A percentile compares a stretch with the other conserved stretches of the same genome.
Evolutionary conservation across 1,140 invertebrate species (phyloP).

Genomic region (Aphaenogaster ashmeadi): DNA sequence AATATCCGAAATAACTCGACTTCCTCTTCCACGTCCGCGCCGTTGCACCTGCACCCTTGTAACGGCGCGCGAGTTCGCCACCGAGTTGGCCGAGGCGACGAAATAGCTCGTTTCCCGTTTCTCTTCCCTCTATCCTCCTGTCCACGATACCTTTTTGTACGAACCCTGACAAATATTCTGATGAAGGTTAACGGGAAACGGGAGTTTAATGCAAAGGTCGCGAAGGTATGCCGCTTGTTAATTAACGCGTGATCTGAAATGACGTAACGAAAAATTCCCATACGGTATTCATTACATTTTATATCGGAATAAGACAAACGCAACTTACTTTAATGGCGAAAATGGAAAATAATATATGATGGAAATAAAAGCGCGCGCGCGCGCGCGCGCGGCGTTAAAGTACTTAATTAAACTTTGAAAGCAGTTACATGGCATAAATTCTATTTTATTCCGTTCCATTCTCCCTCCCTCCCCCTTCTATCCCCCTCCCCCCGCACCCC

Average conservation of each 20-base stretch:
- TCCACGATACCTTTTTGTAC: background rate
- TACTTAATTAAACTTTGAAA: conserved; percentile 66
- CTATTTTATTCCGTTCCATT: conserved; percentile 68
- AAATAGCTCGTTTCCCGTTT: conserved; percentile 60
- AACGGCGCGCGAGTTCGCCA: conserved; percentile 35
- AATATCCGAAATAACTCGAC: conserved; percentile 85
- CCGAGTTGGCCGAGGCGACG: conserved; percentile 32
- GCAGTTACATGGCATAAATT: conserved; percentile 65
- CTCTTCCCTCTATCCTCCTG: conserved; percentile 56
- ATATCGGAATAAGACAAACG: conserved; percentile 49
- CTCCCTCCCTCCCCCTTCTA: conserved; percentile 60
- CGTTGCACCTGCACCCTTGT: conserved; percentile 45
- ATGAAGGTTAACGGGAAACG: background rate
- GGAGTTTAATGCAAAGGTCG: background rate
- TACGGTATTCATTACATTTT: conserved; percentile 28
- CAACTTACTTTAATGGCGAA: conserved; percentile 62
- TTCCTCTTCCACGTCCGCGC: conserved; percentile 75
- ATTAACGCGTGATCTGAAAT: background rate
- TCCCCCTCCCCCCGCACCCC: background rate
- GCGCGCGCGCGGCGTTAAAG: conserved; percentile 58
- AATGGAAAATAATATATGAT: conserved; percentile 62
- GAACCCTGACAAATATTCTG: background rate
- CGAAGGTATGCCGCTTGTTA: background rate
- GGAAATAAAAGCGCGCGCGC: conserved; percentile 53
- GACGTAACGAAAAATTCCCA: conserved; percentile 8